Base-by-base conservation (phyloP, 2,797 vertebrate species). In the Champsocephalus gunnari region DNA sequence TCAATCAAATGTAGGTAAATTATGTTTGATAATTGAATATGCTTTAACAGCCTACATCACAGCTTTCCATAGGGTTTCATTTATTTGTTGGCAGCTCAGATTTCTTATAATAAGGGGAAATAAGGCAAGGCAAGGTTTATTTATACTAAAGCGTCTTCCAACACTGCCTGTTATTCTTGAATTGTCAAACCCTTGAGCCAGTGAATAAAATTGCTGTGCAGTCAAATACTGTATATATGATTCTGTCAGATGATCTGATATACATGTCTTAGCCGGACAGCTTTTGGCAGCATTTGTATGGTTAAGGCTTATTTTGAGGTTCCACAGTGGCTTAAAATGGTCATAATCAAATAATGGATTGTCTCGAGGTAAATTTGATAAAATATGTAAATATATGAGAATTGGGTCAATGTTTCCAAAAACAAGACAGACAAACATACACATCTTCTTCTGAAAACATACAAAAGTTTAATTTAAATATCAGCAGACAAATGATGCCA, bases 391-490 rank as follows among this genome's bases (percentile, higher is more conserved):
- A 44, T 4, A 11, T 57, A 1, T n/a, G 2, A 38, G 4, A 24
- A 9, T 12, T 34, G 12, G 24, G 11, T 44, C 59, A 51, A 66
- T 60, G 24, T 50, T 17, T 74, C 24, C 4, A 78, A 64, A 54
- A 41, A 81, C 48, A 77, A 79, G 5, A 41, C n/a, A 77, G 6
- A 79, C 12, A 51, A 49, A 53, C 32, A 67, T 63, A 87, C 63
- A 79, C 69, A 0, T 66, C 69, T 93, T 74, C 86, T 92, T 90
- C 66, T 86, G 86, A 91, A 94, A 94, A 93, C 48, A 92, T 93
- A 94, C 17, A 94, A 94, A 94, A 93, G 73, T 93, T 92, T 88
- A 79, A 92, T 94, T 92, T 92, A 92, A 89, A 91, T 83, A 92
- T 80, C 11, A 53, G 79, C 77, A 86, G 84, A 83, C 78, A 83